Evolutionary conservation across 2,797 vertebrate species (phyloP).

Genomic region (Etheostoma perlongum): DNA sequence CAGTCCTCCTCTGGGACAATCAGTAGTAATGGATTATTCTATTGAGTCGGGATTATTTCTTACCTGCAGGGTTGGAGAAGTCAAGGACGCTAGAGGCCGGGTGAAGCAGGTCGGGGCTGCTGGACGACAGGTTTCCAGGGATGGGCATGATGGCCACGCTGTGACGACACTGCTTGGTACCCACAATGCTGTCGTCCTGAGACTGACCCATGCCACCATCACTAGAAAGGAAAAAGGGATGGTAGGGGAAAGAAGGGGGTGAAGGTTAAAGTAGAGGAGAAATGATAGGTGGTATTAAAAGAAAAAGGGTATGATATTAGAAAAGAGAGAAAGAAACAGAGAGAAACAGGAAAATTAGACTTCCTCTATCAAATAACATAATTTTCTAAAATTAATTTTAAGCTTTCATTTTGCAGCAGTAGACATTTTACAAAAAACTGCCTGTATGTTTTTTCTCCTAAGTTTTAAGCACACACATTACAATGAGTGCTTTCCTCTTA

Average conservation of each 20-base stretch:
- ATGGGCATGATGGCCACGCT: constrained; percentile 97
- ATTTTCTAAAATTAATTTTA: neutral
- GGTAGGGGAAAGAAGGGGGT: neutral
- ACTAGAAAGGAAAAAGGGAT: constrained; percentile 71
- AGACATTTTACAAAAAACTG: constrained; percentile 25
- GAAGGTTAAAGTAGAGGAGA: neutral
- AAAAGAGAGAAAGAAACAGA: neutral
- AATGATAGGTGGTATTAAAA: neutral
- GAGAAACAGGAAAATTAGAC: constrained; percentile 3
- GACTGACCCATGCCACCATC: constrained; percentile 94
- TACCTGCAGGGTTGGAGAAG: constrained; percentile 90
- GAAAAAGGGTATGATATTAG: neutral
- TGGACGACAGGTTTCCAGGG: constrained; percentile 93
- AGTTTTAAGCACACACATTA: constrained; percentile 4
- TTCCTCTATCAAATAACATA: neutral
- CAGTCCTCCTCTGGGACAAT: neutral
- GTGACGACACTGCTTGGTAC: constrained; percentile 94
- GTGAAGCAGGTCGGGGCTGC: constrained; percentile 95
- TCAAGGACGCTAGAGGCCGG: constrained; percentile 92
- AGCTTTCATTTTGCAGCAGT: constrained; percentile 34
- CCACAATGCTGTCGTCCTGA: constrained; percentile 98
- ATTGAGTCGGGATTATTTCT: neutral
- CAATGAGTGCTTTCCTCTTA: neutral
- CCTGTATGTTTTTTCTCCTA: constrained; percentile 3
- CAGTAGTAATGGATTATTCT: neutral